These are phyloP conservation scores for Eristalis arbustorum DNA, from an alignment of 2,888 invertebrate species.

Conservation along the genomic window DNA sequence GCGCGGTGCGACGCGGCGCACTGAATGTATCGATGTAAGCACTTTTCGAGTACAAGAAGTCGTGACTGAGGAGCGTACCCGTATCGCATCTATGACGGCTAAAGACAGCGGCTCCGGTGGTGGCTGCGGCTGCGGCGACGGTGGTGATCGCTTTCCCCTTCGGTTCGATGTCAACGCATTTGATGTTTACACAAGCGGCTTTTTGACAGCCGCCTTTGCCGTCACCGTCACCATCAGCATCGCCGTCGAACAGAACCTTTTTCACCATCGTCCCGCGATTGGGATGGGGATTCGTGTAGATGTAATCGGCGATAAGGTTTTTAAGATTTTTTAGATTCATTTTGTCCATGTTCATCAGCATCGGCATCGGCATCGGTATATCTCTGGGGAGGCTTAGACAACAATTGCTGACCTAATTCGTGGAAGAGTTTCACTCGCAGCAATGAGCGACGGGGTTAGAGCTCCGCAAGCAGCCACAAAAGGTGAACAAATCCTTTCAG, in stretches of 20 bases:
- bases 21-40: constrained; percentile 22
- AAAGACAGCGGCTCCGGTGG: neutral
- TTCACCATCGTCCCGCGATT: constrained; percentile 60
- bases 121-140: neutral
- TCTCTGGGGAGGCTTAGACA: constrained; percentile 42
- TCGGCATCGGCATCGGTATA: constrained; percentile 17
- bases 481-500: constrained; percentile 69
- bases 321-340: constrained; percentile 43
- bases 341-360: constrained; percentile 21
- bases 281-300: constrained; percentile 58
- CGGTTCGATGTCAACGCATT: constrained; percentile 70
- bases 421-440: constrained; percentile 67
- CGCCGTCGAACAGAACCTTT: constrained; percentile 57
- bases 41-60: constrained; percentile 57
- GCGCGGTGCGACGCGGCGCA: neutral
- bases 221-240: neutral
- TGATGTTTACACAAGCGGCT: constrained; percentile 70
- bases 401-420: constrained; percentile 70
- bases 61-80: constrained; percentile 54
- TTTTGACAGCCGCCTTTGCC: constrained; percentile 68
- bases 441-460: constrained; percentile 1
- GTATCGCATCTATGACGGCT: constrained; percentile 1
- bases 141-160: constrained; percentile 65
- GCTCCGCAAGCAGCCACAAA: constrained; percentile 36
- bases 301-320: constrained; percentile 67